Percentiles rank a stretch among this genome's conserved stretches.
These are phyloP conservation scores for Lordiphosa andalusiaca DNA, from an alignment of 2,888 invertebrate genomes.

Conservation along the genomic window DNA sequence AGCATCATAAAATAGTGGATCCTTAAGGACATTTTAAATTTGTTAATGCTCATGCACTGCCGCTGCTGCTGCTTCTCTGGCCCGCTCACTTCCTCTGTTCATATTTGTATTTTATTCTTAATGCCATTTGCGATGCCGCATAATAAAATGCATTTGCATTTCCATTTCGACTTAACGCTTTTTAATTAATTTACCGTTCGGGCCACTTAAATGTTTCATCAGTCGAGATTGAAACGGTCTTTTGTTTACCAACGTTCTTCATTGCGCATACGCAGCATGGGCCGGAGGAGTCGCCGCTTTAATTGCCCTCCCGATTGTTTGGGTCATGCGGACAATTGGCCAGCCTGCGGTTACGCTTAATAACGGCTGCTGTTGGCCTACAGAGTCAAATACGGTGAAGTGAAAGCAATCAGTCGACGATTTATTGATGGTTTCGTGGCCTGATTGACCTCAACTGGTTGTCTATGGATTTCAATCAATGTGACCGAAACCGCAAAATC, in stretches of 20 bases:
- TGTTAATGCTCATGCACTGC: conserved; percentile 24
- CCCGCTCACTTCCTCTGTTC: conserved; percentile 12
- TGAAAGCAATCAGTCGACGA: conserved; percentile 23
- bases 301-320: conserved; percentile 14
- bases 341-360: conserved; percentile 58
- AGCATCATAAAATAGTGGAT: neutral
- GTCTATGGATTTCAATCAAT: conserved; percentile 64
- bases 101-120: conserved; percentile 44
- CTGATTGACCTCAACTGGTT: conserved; percentile 10
- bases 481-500: conserved; percentile 58
- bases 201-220: conserved; percentile 7
- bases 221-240: conserved; percentile 1
- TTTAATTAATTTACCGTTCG: conserved; percentile 54
- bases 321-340: conserved; percentile 27
- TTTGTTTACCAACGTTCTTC: conserved; percentile 14
- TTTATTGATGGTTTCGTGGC: conserved; percentile 35
- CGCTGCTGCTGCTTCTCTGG: too few species aligned
- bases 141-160: conserved; percentile 63
- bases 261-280: conserved; percentile 42
- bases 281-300: conserved; percentile 26
- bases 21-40: conserved; percentile 39
- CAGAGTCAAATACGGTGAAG: conserved; percentile 7
- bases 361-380: conserved; percentile 15
- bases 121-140: conserved; percentile 50
- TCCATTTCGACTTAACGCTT: conserved; percentile 54